Base-by-base conservation (phyloP, 1,140 invertebrate species). In the Phocides pigmalion region DNA sequence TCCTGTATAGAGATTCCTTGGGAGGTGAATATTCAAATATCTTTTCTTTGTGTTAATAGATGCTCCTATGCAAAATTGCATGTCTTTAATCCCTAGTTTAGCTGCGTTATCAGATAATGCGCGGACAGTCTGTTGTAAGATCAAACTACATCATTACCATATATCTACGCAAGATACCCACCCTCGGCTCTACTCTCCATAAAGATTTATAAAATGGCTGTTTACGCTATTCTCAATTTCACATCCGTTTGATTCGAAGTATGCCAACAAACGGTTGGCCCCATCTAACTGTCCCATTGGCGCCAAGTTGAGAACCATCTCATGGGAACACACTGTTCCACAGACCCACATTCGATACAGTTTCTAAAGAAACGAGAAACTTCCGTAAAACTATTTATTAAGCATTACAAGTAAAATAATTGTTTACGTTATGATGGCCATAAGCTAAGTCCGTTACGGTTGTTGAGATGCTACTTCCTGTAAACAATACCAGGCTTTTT, bases 231-330 rank as follows among this genome's bases (percentile, higher is more conserved):
- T 35, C 53, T 50, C 20, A 51, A 62, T 50, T 39, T 16, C 20
- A 49, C 37, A 22, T 62, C 47, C 46, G 32, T 17, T 20, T 20
- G 35, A 42, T 28, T 54, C 22, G 68, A 70, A 71, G 62, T 76
- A 65, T 70, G 72, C 72, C 76, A 70, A 72, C 53, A 70, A 77
- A 79, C 76, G 67, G 76, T 79, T 72, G 65, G 62, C 66, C 69
- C 63, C 63, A 61, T 12, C 39, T 71, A 75, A 74, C 75, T 73
- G 75, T 78, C 58, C 70, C 66, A 39, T 62, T 56, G 37, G 37
- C 28, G 58, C 56, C 46, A 63, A 37, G 19, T 64, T 76, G 70
- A 72, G 76, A 81, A 77, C 56, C 39, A 62, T 73, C 79, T 66
- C 79, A 76, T 70, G 79, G 68, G 76, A 83, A 79, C 66, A 66